A percentile compares a stretch with the other conserved stretches of the same genome.
Conservation (phyloP, 2,113 vertebrate species). For the Centropus unirufus region DNA sequence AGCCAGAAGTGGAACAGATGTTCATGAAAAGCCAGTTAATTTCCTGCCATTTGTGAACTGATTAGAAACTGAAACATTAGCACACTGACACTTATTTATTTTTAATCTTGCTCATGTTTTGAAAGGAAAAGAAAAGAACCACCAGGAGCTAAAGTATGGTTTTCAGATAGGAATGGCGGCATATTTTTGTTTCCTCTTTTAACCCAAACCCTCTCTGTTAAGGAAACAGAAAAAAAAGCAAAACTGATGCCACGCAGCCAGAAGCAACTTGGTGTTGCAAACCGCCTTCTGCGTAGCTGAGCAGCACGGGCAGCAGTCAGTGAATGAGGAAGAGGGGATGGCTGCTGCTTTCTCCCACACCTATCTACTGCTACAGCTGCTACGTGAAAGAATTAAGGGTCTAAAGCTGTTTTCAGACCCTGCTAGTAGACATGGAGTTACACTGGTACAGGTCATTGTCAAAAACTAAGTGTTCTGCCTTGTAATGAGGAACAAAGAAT, state of each 20-base stretch:
- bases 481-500: not conserved
- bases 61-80: slow-evolving; percentile 66
- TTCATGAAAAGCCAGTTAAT: slow-evolving; percentile 72
- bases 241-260: not conserved
- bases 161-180: slow-evolving; percentile 7
- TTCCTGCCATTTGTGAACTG: slow-evolving; percentile 73
- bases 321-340: not conserved
- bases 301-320: not conserved
- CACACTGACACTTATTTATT: slow-evolving; percentile 50
- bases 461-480: not conserved
- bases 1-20: slow-evolving; percentile 72
- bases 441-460: not conserved
- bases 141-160: slow-evolving; percentile 12
- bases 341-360: not conserved
- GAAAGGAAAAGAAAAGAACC: slow-evolving; percentile 48
- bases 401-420: not conserved
- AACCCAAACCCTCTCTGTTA: not conserved
- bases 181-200: slow-evolving; percentile 66
- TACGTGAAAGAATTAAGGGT: not conserved
- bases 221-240: slow-evolving; percentile 33
- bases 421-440: not conserved
- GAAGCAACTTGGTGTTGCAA: not conserved
- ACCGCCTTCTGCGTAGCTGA: not conserved
- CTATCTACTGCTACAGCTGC: not conserved
- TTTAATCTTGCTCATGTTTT: not conserved